Base-by-base conservation (phyloP, 2,888 invertebrate species). In the Automeris io region DNA sequence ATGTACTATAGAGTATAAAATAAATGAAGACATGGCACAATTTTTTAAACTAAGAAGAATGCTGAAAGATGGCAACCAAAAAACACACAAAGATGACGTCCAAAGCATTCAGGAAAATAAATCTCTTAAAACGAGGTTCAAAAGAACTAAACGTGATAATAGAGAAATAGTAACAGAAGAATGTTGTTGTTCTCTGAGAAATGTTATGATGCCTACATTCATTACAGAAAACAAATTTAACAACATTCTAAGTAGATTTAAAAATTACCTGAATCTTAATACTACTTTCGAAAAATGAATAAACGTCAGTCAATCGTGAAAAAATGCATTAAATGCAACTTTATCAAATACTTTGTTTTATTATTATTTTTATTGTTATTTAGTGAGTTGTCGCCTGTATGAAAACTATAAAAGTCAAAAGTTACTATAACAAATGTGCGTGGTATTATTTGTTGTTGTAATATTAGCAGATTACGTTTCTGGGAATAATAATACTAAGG, bases 121-220 rank as follows among this genome's bases (percentile, higher is more conserved):
- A 34, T n/a, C 4, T n/a, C 2, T 11, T 1, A 32, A 18, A 8
- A 32, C 4, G 12, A 11, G 11, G 18, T 18, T 22, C 6, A 12
- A 13, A 1, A 44, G 39, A 2, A 48, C 40, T 2, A 52, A 42
- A 2, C 47, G 46, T 6, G 43, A 47, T 8, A 46, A 48, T 5
- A 39, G 38, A n/a, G 34, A 29, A 0, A 18, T 33, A n/a, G n/a
- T 23, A 0, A 46, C 43, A 2, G 41, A 44, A 1, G 41, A 49
- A 0, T 79, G 79, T 40, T 76, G 76, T 40, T 78, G 76, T 29
- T 67, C 74, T 1, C 61, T 66, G 1, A 53, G 46, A 12, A 57
- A 37, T 0, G 0, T 69, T 0, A 51, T 68, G 52, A 59, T 74
- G 60, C 77, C 80, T 0, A 50, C 77, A 2, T 77, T 78, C 35